A percentile compares a stretch with the other conserved stretches of the same genome.
phyloP scores from a whole-genome alignment of 2,888 invertebrate genomes.

The Pachycephus smyrnensis region DNA sequence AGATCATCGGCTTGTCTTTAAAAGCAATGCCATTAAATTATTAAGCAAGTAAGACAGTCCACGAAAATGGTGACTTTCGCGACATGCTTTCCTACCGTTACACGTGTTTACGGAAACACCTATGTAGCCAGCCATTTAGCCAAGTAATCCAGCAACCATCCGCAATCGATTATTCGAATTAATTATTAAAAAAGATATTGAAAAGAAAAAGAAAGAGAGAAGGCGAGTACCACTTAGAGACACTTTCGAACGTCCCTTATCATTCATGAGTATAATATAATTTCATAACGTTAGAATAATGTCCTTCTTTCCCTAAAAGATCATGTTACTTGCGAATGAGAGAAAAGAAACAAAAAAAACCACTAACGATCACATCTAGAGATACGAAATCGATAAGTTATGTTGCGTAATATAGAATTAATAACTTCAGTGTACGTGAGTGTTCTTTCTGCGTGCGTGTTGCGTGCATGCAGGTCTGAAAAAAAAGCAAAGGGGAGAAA shows the following conservation, averaged over 20 bases:
- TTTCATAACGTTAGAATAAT: neutral
- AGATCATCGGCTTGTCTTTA: neutral
- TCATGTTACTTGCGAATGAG: neutral
- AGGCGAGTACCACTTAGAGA: neutral
- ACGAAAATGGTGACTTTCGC: neutral
- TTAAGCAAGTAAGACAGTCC: neutral
- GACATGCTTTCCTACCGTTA: neutral
- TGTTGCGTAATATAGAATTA: neutral
- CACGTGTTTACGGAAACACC: neutral
- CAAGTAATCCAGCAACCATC: neutral
- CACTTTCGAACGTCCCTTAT: neutral
- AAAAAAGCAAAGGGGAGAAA: neutral
- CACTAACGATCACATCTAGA: slow-evolving; percentile 4
- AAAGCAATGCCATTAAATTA: neutral
- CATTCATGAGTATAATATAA: neutral
- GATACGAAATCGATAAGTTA: slow-evolving; percentile 11
- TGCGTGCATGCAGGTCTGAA: neutral
- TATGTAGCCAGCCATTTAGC: neutral
- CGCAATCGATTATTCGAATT: neutral
- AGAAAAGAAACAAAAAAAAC: neutral
- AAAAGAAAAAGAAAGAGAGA: neutral
- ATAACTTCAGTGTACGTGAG: slow-evolving; percentile 4
- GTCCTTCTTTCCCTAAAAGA: neutral
- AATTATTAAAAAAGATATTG: neutral
- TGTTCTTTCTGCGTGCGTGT: neutral